Percentiles rank a stretch among this genome's conserved stretches.
Evolutionary conservation across 2,113 vertebrate genomes (phyloP).

Genomic region (Solea solea): DNA sequence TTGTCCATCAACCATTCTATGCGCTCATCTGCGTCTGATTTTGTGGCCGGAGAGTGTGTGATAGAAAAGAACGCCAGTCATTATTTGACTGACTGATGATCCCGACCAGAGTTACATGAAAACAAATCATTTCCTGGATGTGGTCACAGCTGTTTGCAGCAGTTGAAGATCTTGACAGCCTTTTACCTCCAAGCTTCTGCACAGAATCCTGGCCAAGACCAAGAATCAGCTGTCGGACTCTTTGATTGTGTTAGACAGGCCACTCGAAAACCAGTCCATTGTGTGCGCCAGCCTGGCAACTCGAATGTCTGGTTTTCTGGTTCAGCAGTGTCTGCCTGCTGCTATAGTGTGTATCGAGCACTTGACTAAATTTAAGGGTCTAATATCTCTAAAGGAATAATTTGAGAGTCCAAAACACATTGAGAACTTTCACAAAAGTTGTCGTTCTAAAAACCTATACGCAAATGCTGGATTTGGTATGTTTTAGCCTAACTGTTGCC

Average conservation of each 20-base stretch:
- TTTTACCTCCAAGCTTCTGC: slow-evolving; percentile 72
- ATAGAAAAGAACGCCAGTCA: slow-evolving; percentile 50
- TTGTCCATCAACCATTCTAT: slow-evolving; percentile 51
- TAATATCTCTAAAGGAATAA: slow-evolving; percentile 15
- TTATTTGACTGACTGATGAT: slow-evolving; percentile 62
- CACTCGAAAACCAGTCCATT: slow-evolving; percentile 58
- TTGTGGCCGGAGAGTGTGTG: slow-evolving; percentile 48
- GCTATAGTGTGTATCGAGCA: slow-evolving; percentile 31
- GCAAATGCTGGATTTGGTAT: slow-evolving; percentile 44
- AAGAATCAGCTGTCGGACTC: slow-evolving; percentile 55
- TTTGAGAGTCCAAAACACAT: slow-evolving; percentile 28
- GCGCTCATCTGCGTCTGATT: slow-evolving; percentile 58
- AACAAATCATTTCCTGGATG: slow-evolving; percentile 71
- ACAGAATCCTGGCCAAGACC: slow-evolving; percentile 62
- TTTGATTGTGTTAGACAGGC: slow-evolving; percentile 65
- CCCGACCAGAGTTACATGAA: slow-evolving; percentile 52
- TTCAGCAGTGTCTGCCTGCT: slow-evolving; percentile 43
- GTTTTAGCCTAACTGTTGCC: slow-evolving; percentile 48
- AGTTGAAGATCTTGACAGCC: slow-evolving; percentile 72
- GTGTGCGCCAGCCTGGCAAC: slow-evolving; percentile 37
- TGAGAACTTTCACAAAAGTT: slow-evolving; percentile 19
- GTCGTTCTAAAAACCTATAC: background rate
- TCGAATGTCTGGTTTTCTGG: slow-evolving; percentile 55
- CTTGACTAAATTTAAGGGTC: slow-evolving; percentile 29
- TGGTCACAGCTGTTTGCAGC: slow-evolving; percentile 72